A percentile compares a stretch with the other conserved stretches of the same genome.
Evolutionary conservation across 2,113 vertebrate genomes (phyloP).

Genomic region (Speoplatyrhinus poulsoni): DNA sequence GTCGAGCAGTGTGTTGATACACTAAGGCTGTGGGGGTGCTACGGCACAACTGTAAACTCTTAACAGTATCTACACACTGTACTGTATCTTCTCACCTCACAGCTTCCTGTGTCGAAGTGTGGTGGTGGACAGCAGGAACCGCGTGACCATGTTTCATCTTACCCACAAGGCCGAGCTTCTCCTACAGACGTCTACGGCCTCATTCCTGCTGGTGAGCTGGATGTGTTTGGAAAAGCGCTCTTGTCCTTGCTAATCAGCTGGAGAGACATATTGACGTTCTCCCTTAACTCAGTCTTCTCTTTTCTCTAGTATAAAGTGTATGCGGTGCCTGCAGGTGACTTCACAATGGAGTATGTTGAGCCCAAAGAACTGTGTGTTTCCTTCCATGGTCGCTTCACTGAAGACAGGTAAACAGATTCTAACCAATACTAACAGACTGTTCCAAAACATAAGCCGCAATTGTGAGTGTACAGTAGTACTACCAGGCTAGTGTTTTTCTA

Average conservation of each 20-base stretch:
- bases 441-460: slow-evolving; percentile 12
- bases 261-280: neutral
- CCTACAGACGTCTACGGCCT: slow-evolving; percentile 70
- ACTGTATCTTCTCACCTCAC: slow-evolving; percentile 6
- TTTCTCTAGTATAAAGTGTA: slow-evolving; percentile 84
- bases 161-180: slow-evolving; percentile 73
- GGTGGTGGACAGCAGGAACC: slow-evolving; percentile 76
- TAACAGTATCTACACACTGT: too few relatives aligned
- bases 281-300: slow-evolving; percentile 2
- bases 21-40: too few relatives aligned
- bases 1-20: too few relatives aligned
- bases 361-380: slow-evolving; percentile 86
- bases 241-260: neutral
- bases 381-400: slow-evolving; percentile 73
- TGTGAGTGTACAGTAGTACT: neutral
- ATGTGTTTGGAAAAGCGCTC: neutral
- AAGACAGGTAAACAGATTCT: slow-evolving; percentile 64
- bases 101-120: slow-evolving; percentile 89
- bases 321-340: slow-evolving; percentile 82
- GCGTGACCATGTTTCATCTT: slow-evolving; percentile 77
- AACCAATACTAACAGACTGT: neutral
- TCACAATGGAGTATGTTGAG: slow-evolving; percentile 82
- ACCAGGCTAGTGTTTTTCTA: neutral
- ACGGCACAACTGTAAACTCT: too few relatives aligned
- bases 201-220: slow-evolving; percentile 84